A percentile compares a stretch with the other conserved stretches of the same genome.
Evolutionary conservation across 1,140 invertebrate genomes (phyloP).

Genomic region (Lucilia sericata): DNA sequence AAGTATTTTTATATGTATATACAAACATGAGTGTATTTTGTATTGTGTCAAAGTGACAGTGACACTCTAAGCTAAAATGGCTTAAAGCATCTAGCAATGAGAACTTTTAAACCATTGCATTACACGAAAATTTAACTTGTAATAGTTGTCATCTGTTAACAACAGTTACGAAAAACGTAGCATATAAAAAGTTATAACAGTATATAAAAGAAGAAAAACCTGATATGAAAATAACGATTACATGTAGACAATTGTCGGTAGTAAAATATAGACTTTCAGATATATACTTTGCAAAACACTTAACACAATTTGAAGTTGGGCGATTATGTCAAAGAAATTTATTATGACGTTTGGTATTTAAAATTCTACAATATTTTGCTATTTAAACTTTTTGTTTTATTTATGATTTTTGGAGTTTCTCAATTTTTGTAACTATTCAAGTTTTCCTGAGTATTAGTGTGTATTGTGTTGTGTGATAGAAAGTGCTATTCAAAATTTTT

Average conservation of each 20-base stretch:
- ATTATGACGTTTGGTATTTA: no score
- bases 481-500: background rate
- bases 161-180: background rate
- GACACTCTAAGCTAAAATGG: slow-evolving; percentile 21
- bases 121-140: slow-evolving; percentile 29
- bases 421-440: no score
- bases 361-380: no score
- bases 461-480: no score
- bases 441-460: no score
- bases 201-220: background rate
- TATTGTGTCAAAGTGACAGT: slow-evolving; percentile 13
- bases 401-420: no score
- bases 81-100: slow-evolving; percentile 3
- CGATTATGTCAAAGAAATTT: no score
- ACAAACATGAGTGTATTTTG: background rate
- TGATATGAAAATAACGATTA: background rate
- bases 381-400: no score
- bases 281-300: no score
- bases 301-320: no score
- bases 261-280: background rate
- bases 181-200: background rate
- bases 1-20: background rate
- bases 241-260: slow-evolving; percentile 15
- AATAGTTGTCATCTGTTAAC: slow-evolving; percentile 26
- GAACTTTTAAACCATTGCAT: slow-evolving; percentile 25